A percentile compares a stretch with the other conserved stretches of the same genome.
These are phyloP conservation scores for Drosophila borealis DNA, from an alignment of 2,888 invertebrate species.

Conservation along the genomic window DNA sequence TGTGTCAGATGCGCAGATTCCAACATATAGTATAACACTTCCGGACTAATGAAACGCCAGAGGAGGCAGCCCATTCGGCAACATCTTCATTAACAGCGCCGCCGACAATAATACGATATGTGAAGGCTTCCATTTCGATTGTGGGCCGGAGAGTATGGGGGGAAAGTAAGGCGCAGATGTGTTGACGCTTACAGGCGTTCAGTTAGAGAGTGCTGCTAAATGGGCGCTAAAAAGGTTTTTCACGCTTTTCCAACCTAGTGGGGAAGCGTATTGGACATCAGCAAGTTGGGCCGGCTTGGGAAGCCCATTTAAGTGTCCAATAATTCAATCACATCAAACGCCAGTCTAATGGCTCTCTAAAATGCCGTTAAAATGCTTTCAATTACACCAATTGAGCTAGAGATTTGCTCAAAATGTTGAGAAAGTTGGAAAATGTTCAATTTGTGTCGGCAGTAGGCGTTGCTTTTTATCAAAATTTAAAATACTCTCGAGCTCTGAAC, in stretches of 20 bases:
- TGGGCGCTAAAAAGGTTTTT: slow-evolving; percentile 46
- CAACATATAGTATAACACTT: slow-evolving; percentile 69
- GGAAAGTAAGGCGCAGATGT: slow-evolving; percentile 24
- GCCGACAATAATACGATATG: slow-evolving; percentile 52
- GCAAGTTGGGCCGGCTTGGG: slow-evolving; percentile 41
- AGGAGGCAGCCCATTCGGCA: slow-evolving; percentile 44
- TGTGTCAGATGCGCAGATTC: slow-evolving; percentile 34
- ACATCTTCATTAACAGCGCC: slow-evolving; percentile 73
- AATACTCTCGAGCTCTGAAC: too few species aligned
- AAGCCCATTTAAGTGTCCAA: slow-evolving; percentile 81
- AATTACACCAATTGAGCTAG: slow-evolving; percentile 69
- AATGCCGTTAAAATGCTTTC: slow-evolving; percentile 75
- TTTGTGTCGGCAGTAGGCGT: slow-evolving; percentile 48
- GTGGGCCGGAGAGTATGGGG: not conserved
- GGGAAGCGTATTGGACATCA: slow-evolving; percentile 23
- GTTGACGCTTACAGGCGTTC: slow-evolving; percentile 43
- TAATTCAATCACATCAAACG: slow-evolving; percentile 79
- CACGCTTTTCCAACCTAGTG: slow-evolving; percentile 42
- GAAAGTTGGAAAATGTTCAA: slow-evolving; percentile 58
- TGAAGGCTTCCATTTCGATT: slow-evolving; percentile 46
- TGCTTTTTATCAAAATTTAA: not conserved
- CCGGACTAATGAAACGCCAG: slow-evolving; percentile 71
- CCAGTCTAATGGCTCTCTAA: slow-evolving; percentile 70
- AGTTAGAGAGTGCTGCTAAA: slow-evolving; percentile 47
- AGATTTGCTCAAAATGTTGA: slow-evolving; percentile 46